These are phyloP conservation scores for Poicephalus gulielmi DNA, from an alignment of 2,113 vertebrate species.

Conservation along the genomic window DNA sequence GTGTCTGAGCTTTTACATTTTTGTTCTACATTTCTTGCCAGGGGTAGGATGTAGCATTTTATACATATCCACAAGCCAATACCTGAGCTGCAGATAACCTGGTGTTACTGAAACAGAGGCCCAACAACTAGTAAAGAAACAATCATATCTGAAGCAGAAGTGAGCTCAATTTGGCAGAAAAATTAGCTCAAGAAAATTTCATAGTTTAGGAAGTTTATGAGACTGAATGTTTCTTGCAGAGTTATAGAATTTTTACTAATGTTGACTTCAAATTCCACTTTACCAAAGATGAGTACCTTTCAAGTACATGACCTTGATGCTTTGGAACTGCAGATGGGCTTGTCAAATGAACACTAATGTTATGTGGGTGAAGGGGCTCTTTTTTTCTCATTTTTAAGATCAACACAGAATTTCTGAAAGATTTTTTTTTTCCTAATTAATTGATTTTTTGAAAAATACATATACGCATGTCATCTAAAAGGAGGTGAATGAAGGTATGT, in stretches of 20 bases:
- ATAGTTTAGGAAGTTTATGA: not conserved
- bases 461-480: not conserved
- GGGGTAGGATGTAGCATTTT: not conserved
- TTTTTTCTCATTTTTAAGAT: not conserved
- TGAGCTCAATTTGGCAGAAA: not conserved
- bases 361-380: not conserved
- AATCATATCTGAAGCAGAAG: not conserved
- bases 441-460: not conserved
- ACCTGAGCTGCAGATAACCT: not conserved
- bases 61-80: accelerated
- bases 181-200: not conserved
- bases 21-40: not conserved
- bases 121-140: not conserved
- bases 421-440: not conserved
- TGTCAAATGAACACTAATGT: not conserved
- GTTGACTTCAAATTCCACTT: not conserved
- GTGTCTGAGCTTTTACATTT: not conserved
- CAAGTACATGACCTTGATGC: accelerated
- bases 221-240: not conserved
- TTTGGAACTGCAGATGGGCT: not conserved
- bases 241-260: not conserved
- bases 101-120: not conserved
- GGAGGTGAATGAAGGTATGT: not conserved
- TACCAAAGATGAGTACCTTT: not conserved
- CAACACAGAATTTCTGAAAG: not conserved